Base-by-base conservation (phyloP, 2,113 vertebrate genomes). In the Ariopsis seemanni region DNA sequence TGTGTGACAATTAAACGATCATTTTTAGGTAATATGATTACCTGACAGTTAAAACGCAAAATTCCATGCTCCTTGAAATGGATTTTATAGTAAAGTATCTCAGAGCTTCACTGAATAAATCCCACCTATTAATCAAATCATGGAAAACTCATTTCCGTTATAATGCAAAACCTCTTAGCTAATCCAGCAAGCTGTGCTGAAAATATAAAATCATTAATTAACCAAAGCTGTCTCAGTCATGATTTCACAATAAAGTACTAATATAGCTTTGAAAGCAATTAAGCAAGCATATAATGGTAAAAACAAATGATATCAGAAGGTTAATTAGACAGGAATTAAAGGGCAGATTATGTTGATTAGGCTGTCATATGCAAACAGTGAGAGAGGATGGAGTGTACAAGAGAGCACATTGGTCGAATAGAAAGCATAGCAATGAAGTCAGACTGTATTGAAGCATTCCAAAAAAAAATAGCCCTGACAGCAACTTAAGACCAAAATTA, bases 241-340 rank as follows among this genome's bases (percentile, higher is more conserved):
- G 92, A 94, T 94, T 93, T 55, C 92, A 67, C 90, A 94, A 93
- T 93, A 93, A 42, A 93, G 93, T 91, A 83, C 87, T 91, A 92
- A 94, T 94, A 94, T 92, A 92, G 92, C 89, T 87, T 89, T 90
- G 92, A 93, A 93, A 92, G 92, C 93, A 94, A 93, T 94, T 94
- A 92, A 88, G 85, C 82, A 22, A 67, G 89, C 74, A 89, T 91
- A 91, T 94, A 94, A 94, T 92, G 89, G 91, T 93, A 93, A 94
- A 57, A 95, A 94, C 94, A 95, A 95, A 94, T 63, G 87, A 91
- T 92, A 92, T 91, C 90, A 91, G 89, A 92, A 95, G 94, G 93
- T 95, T 96, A 95, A 95, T 95, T 90, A 90, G 92, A 90, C 92
- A 89, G 84, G 90, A 94, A 95, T 95, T 95, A 94, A 94, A 93